Base-by-base conservation (phyloP, 2,113 vertebrate genomes). In the Hystrix cristata region DNA sequence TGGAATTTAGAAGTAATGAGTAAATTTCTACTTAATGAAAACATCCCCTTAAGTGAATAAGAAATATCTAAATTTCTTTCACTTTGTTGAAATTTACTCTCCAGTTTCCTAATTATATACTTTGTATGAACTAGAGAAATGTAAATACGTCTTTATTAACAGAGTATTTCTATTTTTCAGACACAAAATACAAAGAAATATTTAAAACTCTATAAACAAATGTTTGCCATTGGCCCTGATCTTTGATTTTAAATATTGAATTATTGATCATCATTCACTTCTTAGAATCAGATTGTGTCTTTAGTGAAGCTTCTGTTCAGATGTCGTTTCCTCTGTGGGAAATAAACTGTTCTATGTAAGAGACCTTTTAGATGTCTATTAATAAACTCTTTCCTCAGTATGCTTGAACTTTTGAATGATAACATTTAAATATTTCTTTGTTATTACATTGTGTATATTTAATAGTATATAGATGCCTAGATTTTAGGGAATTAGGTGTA, bases 271-370 rank as follows among this genome's bases (percentile, higher is more conserved):
- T 55, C 90, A 98, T 95, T 95, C 94, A 78, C 64, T 98, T 74
- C 0, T 7, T 95, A 87, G 53, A 98, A 74, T 60, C 90, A 98
- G 97, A 98, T 90, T 98, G 90, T 93, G 91, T 97, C 90, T 96
- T 93, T 93, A 85, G 81, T n/a, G 88, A 96, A 91, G 69, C 95
- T 97, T 98, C 95, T 97, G 81, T 98, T 98, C 93, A 65, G 82
- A 97, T 94, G 82, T 96, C 95, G 89, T 98, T 98, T 98, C 97
- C 96, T 97, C 96, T 91, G 96, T 97, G 71, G 97, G 91, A 97
- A 98, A 98, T 91, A 98, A 98, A 98, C 98, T 97, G 65, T 97
- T 98, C 98, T 29, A 94, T 86, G 80, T 98, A 96, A 95, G 96
- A 97, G 97, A 43, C 97, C 95, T 97, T n/a, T 69, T 97, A 96